These are phyloP conservation scores for Enteromius treurensis DNA, from an alignment of 2,797 vertebrate genomes.

Conservation along the genomic window DNA sequence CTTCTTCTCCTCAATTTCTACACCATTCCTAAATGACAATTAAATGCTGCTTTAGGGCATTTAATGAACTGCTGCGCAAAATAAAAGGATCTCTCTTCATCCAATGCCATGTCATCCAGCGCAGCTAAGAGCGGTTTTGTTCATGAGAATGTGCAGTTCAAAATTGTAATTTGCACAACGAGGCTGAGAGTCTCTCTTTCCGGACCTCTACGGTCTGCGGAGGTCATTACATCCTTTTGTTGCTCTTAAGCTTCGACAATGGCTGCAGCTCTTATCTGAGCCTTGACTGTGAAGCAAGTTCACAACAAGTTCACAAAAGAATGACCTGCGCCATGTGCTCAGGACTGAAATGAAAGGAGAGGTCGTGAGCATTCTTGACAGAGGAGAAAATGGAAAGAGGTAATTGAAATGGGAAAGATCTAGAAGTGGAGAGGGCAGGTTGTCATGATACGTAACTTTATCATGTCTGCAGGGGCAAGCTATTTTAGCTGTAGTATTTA, in stretches of 20 bases:
- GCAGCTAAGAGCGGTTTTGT: constrained; percentile 4
- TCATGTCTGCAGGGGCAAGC: neutral
- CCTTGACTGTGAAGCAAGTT: neutral
- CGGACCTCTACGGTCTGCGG: constrained; percentile 57
- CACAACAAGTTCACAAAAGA: neutral
- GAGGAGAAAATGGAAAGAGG: neutral
- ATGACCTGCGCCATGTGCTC: constrained; percentile 3
- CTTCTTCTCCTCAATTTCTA: constrained; percentile 79
- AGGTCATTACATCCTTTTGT: constrained; percentile 69
- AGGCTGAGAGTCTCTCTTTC: constrained; percentile 55
- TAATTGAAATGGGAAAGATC: constrained; percentile 6
- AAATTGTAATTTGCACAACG: constrained; percentile 62
- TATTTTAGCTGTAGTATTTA: neutral
- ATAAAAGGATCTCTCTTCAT: constrained; percentile 8
- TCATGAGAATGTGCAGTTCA: constrained; percentile 49
- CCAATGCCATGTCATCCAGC: neutral
- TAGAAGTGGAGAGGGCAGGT: neutral
- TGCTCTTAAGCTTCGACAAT: constrained; percentile 53
- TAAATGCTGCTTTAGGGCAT: constrained; percentile 10
- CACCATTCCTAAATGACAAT: constrained; percentile 63
- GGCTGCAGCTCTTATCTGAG: constrained; percentile 8
- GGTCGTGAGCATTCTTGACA: neutral
- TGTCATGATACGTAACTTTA: neutral
- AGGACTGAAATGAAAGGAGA: constrained; percentile 1
- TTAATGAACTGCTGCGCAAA: neutral